Evolutionary conservation across 2,888 invertebrate species (phyloP).

Genomic region (Tenthredo scrophulariae): DNA sequence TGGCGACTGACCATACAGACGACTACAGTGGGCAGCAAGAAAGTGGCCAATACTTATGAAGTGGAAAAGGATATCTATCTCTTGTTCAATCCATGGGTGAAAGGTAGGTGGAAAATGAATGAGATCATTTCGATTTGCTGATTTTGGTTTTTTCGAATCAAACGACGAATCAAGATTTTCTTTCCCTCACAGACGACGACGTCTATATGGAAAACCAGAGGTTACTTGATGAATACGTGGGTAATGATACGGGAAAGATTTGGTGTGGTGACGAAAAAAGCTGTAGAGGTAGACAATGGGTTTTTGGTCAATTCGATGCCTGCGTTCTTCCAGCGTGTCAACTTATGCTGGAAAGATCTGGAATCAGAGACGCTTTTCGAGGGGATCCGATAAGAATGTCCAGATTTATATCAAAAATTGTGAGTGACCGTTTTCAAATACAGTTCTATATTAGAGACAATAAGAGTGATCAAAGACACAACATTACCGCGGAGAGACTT

Average conservation of each 20-base stretch:
- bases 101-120: constrained; percentile 80
- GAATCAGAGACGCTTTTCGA: constrained; percentile 78
- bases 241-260: constrained; percentile 90
- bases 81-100: constrained; percentile 91
- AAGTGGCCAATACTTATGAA: constrained; percentile 79
- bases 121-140: not conserved
- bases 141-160: not conserved
- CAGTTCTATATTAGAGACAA: not conserved
- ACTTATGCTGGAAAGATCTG: constrained; percentile 85
- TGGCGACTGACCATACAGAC: constrained; percentile 86
- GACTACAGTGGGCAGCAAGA: constrained; percentile 77
- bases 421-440: constrained; percentile 68
- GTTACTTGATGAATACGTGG: constrained; percentile 87
- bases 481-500: not conserved
- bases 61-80: constrained; percentile 86
- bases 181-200: constrained; percentile 83
- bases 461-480: not conserved
- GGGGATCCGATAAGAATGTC: constrained; percentile 87
- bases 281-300: constrained; percentile 89
- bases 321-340: constrained; percentile 85
- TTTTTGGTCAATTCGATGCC: constrained; percentile 90
- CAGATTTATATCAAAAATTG: constrained; percentile 86
- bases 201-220: constrained; percentile 87
- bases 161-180: not conserved
- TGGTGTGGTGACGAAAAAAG: constrained; percentile 89